Percentiles rank a stretch among this genome's conserved stretches.
phyloP scores from a whole-genome alignment of 1,140 invertebrate species.

The Microplitis demolitor region DNA sequence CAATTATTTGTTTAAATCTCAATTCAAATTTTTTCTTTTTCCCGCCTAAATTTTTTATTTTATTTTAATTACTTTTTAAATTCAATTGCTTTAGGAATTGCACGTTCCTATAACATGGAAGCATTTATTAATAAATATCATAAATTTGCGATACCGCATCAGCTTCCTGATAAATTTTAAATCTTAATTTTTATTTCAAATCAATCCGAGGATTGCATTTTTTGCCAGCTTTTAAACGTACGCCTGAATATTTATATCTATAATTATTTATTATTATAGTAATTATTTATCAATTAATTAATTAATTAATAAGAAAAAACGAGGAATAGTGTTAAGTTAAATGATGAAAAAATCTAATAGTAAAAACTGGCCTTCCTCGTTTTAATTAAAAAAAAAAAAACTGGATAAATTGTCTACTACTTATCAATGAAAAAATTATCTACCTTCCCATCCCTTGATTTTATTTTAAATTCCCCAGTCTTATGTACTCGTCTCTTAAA shows the following conservation, averaged over 20 bases:
- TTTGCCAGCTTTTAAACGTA: too few species aligned
- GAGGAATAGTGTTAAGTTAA: neutral
- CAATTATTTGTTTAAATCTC: neutral
- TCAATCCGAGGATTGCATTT: neutral
- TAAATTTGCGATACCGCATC: neutral
- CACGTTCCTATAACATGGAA: constrained; percentile 26
- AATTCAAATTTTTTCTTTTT: neutral
- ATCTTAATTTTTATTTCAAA: too few species aligned
- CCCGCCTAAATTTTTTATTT: neutral
- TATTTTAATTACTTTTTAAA: neutral
- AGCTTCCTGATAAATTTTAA: too few species aligned
- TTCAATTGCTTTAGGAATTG: constrained; percentile 26
- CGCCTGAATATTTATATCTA: too few species aligned
- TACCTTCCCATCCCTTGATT: neutral
- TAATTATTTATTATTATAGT: too few species aligned
- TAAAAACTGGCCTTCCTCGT: constrained; percentile 15
- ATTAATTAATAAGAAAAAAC: too few species aligned
- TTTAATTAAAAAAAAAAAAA: neutral
- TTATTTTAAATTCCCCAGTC: neutral
- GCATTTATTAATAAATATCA: neutral
- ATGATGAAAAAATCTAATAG: neutral
- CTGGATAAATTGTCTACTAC: constrained; percentile 6
- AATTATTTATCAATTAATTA: too few species aligned
- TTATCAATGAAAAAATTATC: constrained; percentile 3
- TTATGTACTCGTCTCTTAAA: neutral